Conservation (phyloP, 2,797 vertebrate genomes). For the Mus spretus region DNA sequence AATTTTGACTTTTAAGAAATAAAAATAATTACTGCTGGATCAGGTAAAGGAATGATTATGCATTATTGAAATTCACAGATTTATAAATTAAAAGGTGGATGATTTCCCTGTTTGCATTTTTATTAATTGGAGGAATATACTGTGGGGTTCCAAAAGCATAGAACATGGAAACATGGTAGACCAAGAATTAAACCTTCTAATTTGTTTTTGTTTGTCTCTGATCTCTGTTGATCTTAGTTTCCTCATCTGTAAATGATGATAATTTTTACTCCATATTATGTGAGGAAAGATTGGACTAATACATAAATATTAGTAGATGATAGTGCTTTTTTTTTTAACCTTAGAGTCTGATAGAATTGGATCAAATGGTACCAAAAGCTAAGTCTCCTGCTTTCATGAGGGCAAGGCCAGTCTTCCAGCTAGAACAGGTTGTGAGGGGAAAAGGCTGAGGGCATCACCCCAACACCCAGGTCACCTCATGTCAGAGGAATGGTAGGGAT, state of each 20-base stretch:
- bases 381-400: background rate
- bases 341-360: background rate
- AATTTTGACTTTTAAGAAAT: constrained; percentile 24
- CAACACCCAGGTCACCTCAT: background rate
- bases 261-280: background rate
- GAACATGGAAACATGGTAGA: background rate
- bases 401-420: background rate
- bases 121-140: background rate
- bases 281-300: background rate
- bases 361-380: background rate
- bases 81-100: background rate
- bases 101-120: background rate
- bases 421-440: background rate
- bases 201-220: background rate
- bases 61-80: constrained; percentile 12
- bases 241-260: background rate
- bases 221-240: background rate
- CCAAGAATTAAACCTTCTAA: background rate
- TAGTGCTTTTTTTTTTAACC: background rate
- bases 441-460: background rate
- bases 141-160: background rate
- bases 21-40: background rate
- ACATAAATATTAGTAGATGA: background rate
- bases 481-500: background rate
- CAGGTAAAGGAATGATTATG: background rate